Base-by-base conservation (phyloP, 2,888 invertebrate genomes). In the Cheilosia soror region DNA sequence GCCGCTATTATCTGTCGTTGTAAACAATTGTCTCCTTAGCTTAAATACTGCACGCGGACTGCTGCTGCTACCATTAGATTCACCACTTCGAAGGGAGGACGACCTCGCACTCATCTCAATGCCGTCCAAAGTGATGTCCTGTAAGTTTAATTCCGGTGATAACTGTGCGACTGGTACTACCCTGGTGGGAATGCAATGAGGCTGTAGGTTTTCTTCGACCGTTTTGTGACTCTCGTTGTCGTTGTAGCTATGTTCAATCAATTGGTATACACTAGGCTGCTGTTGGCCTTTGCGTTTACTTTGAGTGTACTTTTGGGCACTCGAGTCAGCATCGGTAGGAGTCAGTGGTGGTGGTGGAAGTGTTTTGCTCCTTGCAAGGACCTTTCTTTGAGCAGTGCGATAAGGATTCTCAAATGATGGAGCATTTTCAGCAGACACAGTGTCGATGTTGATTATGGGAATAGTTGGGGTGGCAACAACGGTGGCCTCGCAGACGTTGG, bases 331-430 rank as follows among this genome's bases (percentile, higher is more conserved):
- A 15, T 69, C 69, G 49, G 47, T 51, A 2, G 60, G 40, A 6
- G 29, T 44, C n/a, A 33, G 63, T 76, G 58, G 49, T 51, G 77
- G 40, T 66, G 62, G 33, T 42, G 66, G 66, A 57, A 62, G 40
- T 49, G 63, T 79, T 75, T 78, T 86, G 66, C 62, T 65, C 13
- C 66, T 86, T 79, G 60, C 42, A 47, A 75, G 71, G 11, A 83
- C 60, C 47, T 65, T 78, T 25, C 44, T 77, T 72, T 86, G 78
- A 13, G 85, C 80, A 25, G 42, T 51, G 9, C 85, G 75, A 87
- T 85, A 88, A 13, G 88, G 87, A 87, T 88, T 88, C 49, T 88
- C 87, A 68, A 88, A 88, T 11, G 15, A 49, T 31, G 69, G 47
- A 7, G 63, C 57, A 42, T 42, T 66, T 20, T 47, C 47, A 20